Percentiles rank a stretch among this genome's conserved stretches.
These are phyloP conservation scores for Caloenas nicobarica DNA, from an alignment of 2,113 vertebrate species.

Conservation along the genomic window DNA sequence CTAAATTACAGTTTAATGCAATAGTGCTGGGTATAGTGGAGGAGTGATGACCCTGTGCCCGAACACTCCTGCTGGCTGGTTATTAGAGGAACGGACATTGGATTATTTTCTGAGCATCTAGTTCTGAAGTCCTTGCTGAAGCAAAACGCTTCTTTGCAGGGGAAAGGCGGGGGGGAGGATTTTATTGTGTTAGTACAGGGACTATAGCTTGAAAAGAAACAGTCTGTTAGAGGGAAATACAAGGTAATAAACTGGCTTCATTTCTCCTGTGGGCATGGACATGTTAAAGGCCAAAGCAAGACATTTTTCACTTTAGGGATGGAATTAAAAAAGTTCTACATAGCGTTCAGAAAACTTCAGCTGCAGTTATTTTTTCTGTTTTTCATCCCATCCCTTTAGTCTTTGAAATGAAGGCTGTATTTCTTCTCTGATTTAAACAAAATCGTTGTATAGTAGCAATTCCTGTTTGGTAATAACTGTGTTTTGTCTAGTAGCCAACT, in stretches of 20 bases:
- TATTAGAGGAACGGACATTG: background rate
- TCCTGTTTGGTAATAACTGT: background rate
- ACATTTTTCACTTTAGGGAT: background rate
- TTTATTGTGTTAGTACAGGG: background rate
- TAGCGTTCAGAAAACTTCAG: background rate
- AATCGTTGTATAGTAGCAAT: background rate
- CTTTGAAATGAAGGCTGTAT: background rate
- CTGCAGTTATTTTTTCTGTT: background rate
- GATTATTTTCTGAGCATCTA: slow-evolving; percentile 10
- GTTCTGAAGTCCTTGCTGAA: background rate
- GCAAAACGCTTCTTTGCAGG: background rate
- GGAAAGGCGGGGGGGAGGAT: background rate
- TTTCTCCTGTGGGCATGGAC: background rate
- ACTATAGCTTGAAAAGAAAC: background rate
- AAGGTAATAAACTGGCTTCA: background rate
- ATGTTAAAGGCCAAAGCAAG: background rate
- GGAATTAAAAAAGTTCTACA: background rate
- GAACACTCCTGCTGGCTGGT: background rate
- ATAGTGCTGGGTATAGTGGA: background rate
- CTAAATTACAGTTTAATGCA: slow-evolving; percentile 45
- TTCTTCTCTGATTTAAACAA: background rate
- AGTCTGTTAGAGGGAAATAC: background rate
- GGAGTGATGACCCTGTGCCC: background rate
- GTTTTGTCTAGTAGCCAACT: background rate
- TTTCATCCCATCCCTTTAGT: background rate